Percentiles rank a stretch among this genome's conserved stretches.
Evolutionary conservation across 2,888 invertebrate species (phyloP).

Genomic region (Drosophila kuntzei): DNA sequence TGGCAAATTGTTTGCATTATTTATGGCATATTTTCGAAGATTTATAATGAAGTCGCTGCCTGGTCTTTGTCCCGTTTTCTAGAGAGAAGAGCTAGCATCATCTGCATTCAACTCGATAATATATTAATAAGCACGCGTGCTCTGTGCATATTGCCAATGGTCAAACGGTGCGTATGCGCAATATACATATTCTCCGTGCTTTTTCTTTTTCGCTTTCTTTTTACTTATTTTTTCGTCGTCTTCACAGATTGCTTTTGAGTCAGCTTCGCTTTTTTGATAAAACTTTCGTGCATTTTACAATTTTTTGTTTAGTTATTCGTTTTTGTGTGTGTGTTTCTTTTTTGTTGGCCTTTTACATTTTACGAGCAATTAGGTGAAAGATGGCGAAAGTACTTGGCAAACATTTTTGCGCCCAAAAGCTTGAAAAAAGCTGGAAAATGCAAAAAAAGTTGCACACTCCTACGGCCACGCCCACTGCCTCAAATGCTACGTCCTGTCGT

Average conservation of each 20-base stretch:
- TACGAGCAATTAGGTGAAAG: slow-evolving; percentile 78
- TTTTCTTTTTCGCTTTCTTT: background rate
- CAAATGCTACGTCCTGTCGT: background rate
- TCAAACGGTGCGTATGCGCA: slow-evolving; percentile 46
- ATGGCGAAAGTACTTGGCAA: slow-evolving; percentile 67
- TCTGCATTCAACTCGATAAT: slow-evolving; percentile 69
- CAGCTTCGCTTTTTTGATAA: slow-evolving; percentile 24
- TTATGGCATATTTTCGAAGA: slow-evolving; percentile 80
- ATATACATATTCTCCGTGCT: slow-evolving; percentile 23
- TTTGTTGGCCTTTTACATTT: slow-evolving; percentile 59
- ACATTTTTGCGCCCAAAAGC: slow-evolving; percentile 51
- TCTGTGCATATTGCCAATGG: slow-evolving; percentile 28
- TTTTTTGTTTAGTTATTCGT: slow-evolving; percentile 6
- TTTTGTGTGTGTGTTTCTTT: slow-evolving; percentile 19
- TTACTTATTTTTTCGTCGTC: background rate
- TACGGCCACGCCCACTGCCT: background rate
- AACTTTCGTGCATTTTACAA: slow-evolving; percentile 44
- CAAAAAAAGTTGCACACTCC: slow-evolving; percentile 41
- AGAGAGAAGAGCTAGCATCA: slow-evolving; percentile 39
- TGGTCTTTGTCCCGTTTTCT: slow-evolving; percentile 52
- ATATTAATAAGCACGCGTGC: slow-evolving; percentile 70
- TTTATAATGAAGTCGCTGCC: slow-evolving; percentile 75
- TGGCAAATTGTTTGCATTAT: slow-evolving; percentile 79
- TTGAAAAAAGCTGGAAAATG: slow-evolving; percentile 35
- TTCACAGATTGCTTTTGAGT: slow-evolving; percentile 8